A percentile compares a stretch with the other conserved stretches of the same genome.
These are phyloP conservation scores for Rhabdophis nuchalis DNA, from an alignment of 2,797 vertebrate species.

Conservation along the genomic window DNA sequence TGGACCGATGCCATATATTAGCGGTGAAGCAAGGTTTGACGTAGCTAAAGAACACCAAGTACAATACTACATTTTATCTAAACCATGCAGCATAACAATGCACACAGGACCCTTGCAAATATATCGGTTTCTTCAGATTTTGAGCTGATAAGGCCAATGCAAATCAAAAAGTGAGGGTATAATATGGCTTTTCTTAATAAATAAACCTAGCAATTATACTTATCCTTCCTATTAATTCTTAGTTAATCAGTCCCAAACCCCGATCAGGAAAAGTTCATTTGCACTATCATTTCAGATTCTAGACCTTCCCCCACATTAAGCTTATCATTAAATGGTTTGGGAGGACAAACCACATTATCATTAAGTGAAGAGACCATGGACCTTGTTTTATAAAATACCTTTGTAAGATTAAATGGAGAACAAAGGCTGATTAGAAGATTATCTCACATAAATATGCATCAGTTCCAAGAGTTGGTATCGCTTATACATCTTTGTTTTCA, in stretches of 20 bases:
- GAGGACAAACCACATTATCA: neutral
- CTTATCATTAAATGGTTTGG: neutral
- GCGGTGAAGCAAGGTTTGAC: constrained; percentile 69
- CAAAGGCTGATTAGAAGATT: neutral
- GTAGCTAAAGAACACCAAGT: constrained; percentile 75
- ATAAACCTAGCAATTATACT: constrained; percentile 30
- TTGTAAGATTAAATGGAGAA: neutral
- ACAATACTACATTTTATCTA: constrained; percentile 76
- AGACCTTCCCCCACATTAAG: neutral
- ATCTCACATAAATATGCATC: neutral
- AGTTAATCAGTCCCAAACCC: neutral
- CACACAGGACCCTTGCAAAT: constrained; percentile 67
- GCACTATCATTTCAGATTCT: neutral
- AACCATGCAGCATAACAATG: constrained; percentile 75
- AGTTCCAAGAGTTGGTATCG: neutral
- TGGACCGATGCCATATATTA: constrained; percentile 71
- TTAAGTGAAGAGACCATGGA: neutral
- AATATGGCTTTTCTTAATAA: constrained; percentile 57
- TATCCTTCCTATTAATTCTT: neutral
- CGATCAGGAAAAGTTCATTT: neutral
- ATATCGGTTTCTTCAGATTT: constrained; percentile 67
- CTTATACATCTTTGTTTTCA: neutral
- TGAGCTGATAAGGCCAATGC: constrained; percentile 63
- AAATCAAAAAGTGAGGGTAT: constrained; percentile 56
- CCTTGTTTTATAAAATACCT: neutral